These are phyloP conservation scores for Bombylius discolor DNA, from an alignment of 2,888 invertebrate species.

Conservation along the genomic window DNA sequence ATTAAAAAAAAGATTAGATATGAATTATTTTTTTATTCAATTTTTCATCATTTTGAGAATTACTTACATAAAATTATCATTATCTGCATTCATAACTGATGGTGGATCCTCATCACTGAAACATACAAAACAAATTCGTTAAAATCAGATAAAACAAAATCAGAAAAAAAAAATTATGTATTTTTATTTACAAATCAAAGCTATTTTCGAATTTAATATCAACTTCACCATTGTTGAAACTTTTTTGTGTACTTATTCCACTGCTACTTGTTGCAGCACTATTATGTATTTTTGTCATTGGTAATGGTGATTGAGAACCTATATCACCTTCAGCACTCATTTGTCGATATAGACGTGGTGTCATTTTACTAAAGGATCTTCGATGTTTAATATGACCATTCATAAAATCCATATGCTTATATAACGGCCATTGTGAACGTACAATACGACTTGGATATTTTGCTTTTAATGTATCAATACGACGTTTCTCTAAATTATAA, in stretches of 20 bases:
- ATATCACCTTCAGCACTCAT: not conserved
- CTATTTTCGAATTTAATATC: not conserved
- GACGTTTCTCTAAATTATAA: slow-evolving; percentile 35
- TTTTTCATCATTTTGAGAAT: no score
- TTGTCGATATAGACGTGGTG: slow-evolving; percentile 10
- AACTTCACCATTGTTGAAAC: not conserved
- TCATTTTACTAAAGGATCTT: slow-evolving; percentile 30
- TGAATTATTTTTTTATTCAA: no score
- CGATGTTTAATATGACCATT: slow-evolving; percentile 34
- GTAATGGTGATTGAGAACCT: not conserved
- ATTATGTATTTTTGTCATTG: not conserved
- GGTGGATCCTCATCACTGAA: slow-evolving; percentile 5
- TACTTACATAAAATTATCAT: not conserved
- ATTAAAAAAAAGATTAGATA: no score
- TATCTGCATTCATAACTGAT: not conserved
- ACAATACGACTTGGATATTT: slow-evolving; percentile 22
- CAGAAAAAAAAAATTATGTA: not conserved
- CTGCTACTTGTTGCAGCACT: not conserved
- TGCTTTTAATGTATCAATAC: slow-evolving; percentile 27
- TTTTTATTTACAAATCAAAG: not conserved
- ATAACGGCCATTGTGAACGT: slow-evolving; percentile 34
- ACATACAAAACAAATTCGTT: not conserved
- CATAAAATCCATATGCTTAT: slow-evolving; percentile 31
- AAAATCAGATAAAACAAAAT: not conserved
- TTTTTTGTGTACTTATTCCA: not conserved